A percentile compares a stretch with the other conserved stretches of the same genome.
These are phyloP conservation scores for Poeciliopsis turneri DNA, from an alignment of 2,797 vertebrate genomes.

Conservation along the genomic window DNA sequence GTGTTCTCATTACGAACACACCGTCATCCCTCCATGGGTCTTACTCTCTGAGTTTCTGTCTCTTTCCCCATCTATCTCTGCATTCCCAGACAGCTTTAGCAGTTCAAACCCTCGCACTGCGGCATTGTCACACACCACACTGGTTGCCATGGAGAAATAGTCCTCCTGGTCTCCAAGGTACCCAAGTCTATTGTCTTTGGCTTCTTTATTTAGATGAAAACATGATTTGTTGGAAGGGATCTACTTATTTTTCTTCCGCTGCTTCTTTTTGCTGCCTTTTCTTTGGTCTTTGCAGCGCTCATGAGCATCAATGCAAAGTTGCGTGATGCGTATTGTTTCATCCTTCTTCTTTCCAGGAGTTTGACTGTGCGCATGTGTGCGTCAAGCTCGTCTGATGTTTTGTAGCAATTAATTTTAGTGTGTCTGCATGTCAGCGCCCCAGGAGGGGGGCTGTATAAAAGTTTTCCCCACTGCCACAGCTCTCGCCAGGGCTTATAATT, in stretches of 20 bases:
- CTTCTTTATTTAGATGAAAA: slow-evolving; percentile 88
- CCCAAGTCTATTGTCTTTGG: slow-evolving; percentile 85
- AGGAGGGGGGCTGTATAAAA: slow-evolving; percentile 77
- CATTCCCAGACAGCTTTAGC: slow-evolving; percentile 82
- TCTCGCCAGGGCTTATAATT: slow-evolving; percentile 80
- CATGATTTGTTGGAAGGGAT: slow-evolving; percentile 82
- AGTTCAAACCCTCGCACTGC: slow-evolving; percentile 82
- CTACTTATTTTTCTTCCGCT: slow-evolving; percentile 65
- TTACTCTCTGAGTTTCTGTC: slow-evolving; percentile 67
- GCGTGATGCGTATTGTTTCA: slow-evolving; percentile 74
- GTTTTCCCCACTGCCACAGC: slow-evolving; percentile 75
- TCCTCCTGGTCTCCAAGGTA: slow-evolving; percentile 88
- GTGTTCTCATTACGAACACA: slow-evolving; percentile 78
- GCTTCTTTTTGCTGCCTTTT: slow-evolving; percentile 60
- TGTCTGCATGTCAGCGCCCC: slow-evolving; percentile 78
- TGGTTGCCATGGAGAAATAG: slow-evolving; percentile 88
- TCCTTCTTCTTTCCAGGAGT: slow-evolving; percentile 79
- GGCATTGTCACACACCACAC: slow-evolving; percentile 80
- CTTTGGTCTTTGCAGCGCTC: slow-evolving; percentile 68
- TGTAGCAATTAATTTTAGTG: slow-evolving; percentile 82
- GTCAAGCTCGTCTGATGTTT: slow-evolving; percentile 79
- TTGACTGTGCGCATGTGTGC: slow-evolving; percentile 71
- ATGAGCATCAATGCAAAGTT: slow-evolving; percentile 67
- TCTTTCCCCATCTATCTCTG: slow-evolving; percentile 73
- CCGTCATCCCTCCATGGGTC: slow-evolving; percentile 66